Conservation (phyloP, 2,888 invertebrate species). For the Mythimna vitellina region DNA sequence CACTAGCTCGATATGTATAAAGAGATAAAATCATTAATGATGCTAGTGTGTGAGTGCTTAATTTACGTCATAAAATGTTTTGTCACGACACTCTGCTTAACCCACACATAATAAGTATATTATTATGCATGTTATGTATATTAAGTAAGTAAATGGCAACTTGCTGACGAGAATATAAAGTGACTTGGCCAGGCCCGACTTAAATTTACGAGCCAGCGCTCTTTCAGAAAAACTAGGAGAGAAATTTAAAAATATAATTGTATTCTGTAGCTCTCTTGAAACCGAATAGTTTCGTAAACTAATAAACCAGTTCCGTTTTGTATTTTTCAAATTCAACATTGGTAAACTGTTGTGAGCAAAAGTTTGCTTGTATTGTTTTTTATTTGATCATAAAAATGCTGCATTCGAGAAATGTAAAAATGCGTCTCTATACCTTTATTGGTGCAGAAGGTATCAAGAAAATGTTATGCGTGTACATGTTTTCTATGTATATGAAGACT, state of each 20-base stretch:
- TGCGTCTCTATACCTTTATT: not conserved
- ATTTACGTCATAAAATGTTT: not conserved
- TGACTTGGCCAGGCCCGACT: conserved; percentile 22
- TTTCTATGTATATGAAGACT: no score
- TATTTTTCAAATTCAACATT: conserved; percentile 40
- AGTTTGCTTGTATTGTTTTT: conserved; percentile 24
- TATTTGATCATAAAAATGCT: conserved; percentile 1
- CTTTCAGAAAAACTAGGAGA: conserved; percentile 28
- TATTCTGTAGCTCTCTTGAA: conserved; percentile 35
- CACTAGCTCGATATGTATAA: no score
- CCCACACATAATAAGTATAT: not conserved
- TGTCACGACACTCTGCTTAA: conserved; percentile 3
- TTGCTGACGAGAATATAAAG: conserved; percentile 44
- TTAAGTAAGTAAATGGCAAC: conserved; percentile 32
- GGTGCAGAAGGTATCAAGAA: not conserved
- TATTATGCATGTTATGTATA: conserved; percentile 36
- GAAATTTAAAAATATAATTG: conserved; percentile 40
- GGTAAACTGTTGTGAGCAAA: conserved; percentile 32
- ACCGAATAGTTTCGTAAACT: conserved; percentile 49
- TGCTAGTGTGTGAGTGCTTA: conserved; percentile 11
- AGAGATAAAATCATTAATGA: not conserved
- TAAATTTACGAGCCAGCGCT: conserved; percentile 36
- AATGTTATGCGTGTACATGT: no score
- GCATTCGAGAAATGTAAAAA: conserved; percentile 3
- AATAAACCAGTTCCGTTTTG: conserved; percentile 44